Evolutionary conservation across 2,888 invertebrate species (phyloP), one percentile per base, ranked within the genome.

Genomic region (Aethes cnicana): DNA sequence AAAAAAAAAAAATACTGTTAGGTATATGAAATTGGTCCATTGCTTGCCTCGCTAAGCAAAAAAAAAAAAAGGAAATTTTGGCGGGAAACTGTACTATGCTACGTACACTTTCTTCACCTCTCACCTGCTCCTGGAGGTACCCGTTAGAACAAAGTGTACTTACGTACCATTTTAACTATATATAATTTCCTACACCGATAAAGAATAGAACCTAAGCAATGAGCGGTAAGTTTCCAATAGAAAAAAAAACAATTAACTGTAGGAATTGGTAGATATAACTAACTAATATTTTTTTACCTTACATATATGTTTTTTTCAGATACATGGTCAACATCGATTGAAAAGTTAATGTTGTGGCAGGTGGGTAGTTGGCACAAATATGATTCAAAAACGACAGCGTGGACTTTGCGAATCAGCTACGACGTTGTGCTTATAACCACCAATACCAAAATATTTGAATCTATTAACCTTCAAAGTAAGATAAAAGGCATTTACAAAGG

Each of bases 401-500:
- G 68, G 2, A 44, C 58, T 32, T 57, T 88, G 48, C 69, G 70
- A 47, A 35, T 85, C 9, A 56, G 73, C 47, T 76, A 69, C 47
- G 84, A 87, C 52, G 80, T 85, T 61, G 55, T 88, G 12, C 16
- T 86, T 12, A 69, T 88, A 53, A 64, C 62, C n/a, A 56, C 67
- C 0, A 69, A 71, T 1, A 55, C 63, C 30, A 83, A 77, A 63
- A 58, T 87, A 28, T 53, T 87, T 11, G 88, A 88, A 64, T 64
- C 81, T 1, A 54, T 84, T 6, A 85, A 77, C 54, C 65, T 81
- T 56, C 72, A 66, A 47, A 57, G 61, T 14, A 84, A 80, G 72
- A 64, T 85, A 1, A 87, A 82, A 69, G 85, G 84, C 2, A 67
- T 84, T 60, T 77, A 68, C 54, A 88, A 82, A 66, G 71, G 72